phyloP scores from a whole-genome alignment of 2,113 vertebrate genomes.

The Acinonyx jubatus region DNA sequence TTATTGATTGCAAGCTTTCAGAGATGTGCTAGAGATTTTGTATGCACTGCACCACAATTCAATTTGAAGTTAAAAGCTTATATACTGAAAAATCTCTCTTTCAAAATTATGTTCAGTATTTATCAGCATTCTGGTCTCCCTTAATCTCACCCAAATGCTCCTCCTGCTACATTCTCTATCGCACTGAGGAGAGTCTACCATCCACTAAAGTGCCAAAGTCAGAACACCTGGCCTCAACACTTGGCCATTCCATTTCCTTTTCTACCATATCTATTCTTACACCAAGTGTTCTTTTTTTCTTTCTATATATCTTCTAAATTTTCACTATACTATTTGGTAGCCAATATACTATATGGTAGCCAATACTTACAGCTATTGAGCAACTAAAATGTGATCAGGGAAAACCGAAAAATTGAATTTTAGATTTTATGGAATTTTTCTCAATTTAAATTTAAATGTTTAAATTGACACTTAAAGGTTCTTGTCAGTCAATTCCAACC shows the following conservation, averaged over 20 bases:
- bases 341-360: not conserved
- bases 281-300: not conserved
- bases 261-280: not conserved
- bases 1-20: not conserved
- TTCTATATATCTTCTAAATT: not conserved
- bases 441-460: slow-evolving; percentile 10
- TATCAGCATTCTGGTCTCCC: not conserved
- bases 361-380: not conserved
- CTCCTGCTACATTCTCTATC: not conserved
- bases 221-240: not conserved
- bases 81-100: not conserved
- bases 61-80: not conserved
- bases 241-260: not conserved
- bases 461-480: not conserved
- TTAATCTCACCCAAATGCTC: not conserved
- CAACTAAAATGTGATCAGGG: not conserved
- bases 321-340: not conserved
- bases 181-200: not conserved
- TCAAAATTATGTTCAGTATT: not conserved
- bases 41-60: not conserved
- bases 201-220: not conserved
- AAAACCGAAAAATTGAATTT: not conserved
- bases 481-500: not conserved
- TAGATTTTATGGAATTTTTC: not conserved
- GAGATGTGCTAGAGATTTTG: not conserved